These are phyloP conservation scores for Drosophila kanekoi DNA, from an alignment of 2,888 invertebrate species.

Conservation along the genomic window DNA sequence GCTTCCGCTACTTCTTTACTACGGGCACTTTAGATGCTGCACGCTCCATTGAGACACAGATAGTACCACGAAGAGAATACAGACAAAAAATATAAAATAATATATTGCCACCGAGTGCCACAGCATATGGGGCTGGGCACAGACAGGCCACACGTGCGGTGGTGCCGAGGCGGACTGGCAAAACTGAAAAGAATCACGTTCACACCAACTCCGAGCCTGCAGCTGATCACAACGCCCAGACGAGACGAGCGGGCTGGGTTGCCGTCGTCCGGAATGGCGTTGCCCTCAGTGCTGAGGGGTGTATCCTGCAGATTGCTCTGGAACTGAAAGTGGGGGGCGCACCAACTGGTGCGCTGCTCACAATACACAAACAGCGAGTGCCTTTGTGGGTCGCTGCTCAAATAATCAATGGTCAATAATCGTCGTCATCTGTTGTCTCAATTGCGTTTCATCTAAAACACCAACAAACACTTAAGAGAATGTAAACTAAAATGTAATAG, in stretches of 20 bases:
- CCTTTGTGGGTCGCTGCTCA: slow-evolving; percentile 33
- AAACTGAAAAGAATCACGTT: slow-evolving; percentile 32
- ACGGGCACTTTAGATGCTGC: slow-evolving; percentile 75
- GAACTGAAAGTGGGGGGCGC: slow-evolving; percentile 51
- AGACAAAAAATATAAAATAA: slow-evolving; percentile 2
- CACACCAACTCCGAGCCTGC: slow-evolving; percentile 21
- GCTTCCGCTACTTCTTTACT: slow-evolving; percentile 49
- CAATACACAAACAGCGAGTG: slow-evolving; percentile 41
- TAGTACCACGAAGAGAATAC: slow-evolving; percentile 73
- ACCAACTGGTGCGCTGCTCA: slow-evolving; percentile 21
- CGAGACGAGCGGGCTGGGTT: neutral
- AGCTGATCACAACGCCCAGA: slow-evolving; percentile 1
- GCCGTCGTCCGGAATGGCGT: slow-evolving; percentile 4
- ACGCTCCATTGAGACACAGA: slow-evolving; percentile 78
- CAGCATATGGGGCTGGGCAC: slow-evolving; percentile 4
- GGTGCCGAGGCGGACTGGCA: slow-evolving; percentile 6
- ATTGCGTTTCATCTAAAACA: slow-evolving; percentile 84
- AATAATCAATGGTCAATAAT: slow-evolving; percentile 71
- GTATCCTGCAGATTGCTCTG: slow-evolving; percentile 29
- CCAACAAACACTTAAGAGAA: slow-evolving; percentile 83
- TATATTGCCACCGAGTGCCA: slow-evolving; percentile 8
- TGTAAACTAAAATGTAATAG: slow-evolving; percentile 83
- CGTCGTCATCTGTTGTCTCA: slow-evolving; percentile 81
- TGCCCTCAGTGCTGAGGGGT: slow-evolving; percentile 4
- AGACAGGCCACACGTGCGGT: neutral